Evolutionary conservation across 53 echinoderm and acorn worm genomes (phyloP).

Genomic region (Crossaster papposus): DNA sequence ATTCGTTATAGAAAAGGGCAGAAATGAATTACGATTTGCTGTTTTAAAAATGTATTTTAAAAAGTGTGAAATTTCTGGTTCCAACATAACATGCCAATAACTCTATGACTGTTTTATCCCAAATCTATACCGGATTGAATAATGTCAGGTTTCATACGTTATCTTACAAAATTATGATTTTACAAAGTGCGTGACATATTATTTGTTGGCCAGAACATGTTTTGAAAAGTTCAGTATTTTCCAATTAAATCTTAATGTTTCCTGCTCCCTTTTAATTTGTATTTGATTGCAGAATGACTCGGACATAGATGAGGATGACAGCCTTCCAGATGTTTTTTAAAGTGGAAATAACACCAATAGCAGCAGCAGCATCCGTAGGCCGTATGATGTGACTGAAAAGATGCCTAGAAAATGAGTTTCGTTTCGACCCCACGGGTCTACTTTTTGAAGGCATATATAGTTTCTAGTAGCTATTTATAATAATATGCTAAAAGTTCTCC

Average conservation of each 20-base stretch:
- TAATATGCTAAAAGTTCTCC: too few species aligned
- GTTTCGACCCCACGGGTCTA: too few species aligned
- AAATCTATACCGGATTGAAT: too few species aligned
- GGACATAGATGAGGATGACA: slow-evolving; percentile 5
- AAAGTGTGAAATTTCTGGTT: neutral
- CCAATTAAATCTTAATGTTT: too few species aligned
- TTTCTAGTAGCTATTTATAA: too few species aligned
- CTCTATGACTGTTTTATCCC: too few species aligned
- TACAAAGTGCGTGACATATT: too few species aligned
- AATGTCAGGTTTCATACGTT: neutral
- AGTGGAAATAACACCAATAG: neutral
- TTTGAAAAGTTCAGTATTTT: too few species aligned
- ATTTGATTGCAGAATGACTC: neutral
- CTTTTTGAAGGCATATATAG: too few species aligned
- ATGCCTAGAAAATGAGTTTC: too few species aligned
- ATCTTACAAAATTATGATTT: neutral
- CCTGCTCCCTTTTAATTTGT: neutral
- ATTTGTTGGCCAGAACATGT: too few species aligned
- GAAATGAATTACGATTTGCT: neutral
- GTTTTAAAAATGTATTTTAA: neutral
- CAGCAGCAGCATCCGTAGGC: slow-evolving; percentile 6
- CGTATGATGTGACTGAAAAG: too few species aligned
- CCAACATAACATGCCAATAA: slow-evolving; percentile 9
- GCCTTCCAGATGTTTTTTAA: neutral
- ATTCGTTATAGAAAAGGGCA: neutral